Evolutionary conservation across 1,140 invertebrate species (phyloP).

Genomic region (Diuraphis noxia): DNA sequence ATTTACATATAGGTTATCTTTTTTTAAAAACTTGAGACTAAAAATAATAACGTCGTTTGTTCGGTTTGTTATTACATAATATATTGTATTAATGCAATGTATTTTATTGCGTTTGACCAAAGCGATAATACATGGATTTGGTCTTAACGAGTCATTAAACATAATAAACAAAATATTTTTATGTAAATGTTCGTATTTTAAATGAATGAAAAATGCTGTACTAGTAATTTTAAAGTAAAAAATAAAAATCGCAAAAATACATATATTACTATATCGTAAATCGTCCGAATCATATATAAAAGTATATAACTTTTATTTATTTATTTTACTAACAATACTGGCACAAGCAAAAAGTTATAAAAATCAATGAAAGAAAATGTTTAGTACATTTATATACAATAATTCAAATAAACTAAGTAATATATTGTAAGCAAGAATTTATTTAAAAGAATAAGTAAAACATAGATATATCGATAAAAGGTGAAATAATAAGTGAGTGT

Average conservation of each 20-base stretch:
- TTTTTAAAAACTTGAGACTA: background rate
- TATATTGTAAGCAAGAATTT: no score
- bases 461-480: no score
- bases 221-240: background rate
- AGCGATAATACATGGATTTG: background rate
- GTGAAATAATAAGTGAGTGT: no score
- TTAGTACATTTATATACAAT: no score
- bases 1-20: background rate
- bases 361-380: no score
- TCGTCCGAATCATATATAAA: no score
- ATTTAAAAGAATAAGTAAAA: no score
- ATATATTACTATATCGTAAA: background rate
- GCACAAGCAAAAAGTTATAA: no score
- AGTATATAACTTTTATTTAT: no score
- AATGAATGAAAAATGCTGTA: background rate
- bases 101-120: background rate
- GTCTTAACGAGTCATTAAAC: background rate
- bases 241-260: background rate
- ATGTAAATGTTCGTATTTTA: background rate
- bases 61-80: background rate
- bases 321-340: no score
- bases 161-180: background rate
- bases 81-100: background rate
- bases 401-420: no score
- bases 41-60: background rate